A percentile compares a stretch with the other conserved stretches of the same genome.
These are phyloP conservation scores for Nasalis larvatus DNA, from an alignment of 2,113 vertebrate species.

Conservation along the genomic window DNA sequence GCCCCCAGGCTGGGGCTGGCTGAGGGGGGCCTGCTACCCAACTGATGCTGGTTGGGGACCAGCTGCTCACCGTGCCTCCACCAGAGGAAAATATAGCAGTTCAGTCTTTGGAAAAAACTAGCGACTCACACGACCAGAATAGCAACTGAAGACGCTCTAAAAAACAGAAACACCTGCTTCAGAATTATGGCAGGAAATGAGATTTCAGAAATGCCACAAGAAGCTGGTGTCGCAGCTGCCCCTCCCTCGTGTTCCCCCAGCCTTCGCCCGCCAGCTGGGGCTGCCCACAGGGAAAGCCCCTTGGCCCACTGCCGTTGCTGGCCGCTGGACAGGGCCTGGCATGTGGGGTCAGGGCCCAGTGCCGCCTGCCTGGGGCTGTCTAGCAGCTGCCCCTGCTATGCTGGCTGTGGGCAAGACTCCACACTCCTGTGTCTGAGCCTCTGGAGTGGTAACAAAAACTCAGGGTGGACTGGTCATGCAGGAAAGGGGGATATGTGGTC, in stretches of 20 bases:
- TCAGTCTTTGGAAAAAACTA: slow-evolving; percentile 27
- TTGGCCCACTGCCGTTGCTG: rapidly evolving
- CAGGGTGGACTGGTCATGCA: neutral
- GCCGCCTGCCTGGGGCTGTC: neutral
- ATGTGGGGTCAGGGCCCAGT: too few species aligned
- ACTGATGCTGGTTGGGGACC: neutral
- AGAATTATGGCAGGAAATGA: slow-evolving; percentile 50
- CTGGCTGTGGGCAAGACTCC: neutral
- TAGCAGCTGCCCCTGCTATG: neutral
- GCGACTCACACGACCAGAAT: slow-evolving; percentile 31
- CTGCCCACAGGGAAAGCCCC: neutral
- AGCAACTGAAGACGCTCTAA: slow-evolving; percentile 33
- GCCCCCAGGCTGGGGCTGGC: neutral
- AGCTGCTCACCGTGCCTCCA: neutral
- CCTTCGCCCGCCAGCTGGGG: neutral
- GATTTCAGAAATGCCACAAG: slow-evolving; percentile 49
- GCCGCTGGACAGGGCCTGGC: neutral
- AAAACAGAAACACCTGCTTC: slow-evolving; percentile 64
- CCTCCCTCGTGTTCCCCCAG: neutral
- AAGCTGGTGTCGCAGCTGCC: neutral
- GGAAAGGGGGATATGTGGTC: neutral
- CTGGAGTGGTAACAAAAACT: neutral
- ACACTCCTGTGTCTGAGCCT: neutral
- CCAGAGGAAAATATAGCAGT: slow-evolving; percentile 36
- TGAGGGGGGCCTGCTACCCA: neutral